Percentiles rank a stretch among this genome's conserved stretches.
phyloP scores from a whole-genome alignment of 2,888 invertebrate genomes.

The Hypselothyrea guttata region DNA sequence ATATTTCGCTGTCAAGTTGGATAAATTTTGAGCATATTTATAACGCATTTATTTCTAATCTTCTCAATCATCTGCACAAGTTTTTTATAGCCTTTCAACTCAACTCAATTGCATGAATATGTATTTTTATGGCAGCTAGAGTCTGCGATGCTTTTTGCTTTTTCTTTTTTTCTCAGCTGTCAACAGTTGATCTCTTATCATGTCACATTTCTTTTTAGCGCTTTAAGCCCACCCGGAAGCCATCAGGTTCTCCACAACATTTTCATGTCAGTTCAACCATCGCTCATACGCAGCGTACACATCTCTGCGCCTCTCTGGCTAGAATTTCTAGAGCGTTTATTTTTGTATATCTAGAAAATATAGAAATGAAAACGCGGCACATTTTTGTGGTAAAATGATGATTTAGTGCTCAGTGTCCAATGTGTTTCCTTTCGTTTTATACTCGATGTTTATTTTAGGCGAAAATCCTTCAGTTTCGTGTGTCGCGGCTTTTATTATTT shows the following conservation, averaged over 20 bases:
- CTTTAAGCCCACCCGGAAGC: constrained; percentile 63
- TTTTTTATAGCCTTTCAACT: neutral
- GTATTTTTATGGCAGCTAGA: neutral
- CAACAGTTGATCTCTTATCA: constrained; percentile 21
- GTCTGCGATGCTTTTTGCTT: neutral
- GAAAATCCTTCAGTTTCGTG: constrained; percentile 46
- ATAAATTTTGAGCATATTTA: neutral
- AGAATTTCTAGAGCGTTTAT: constrained; percentile 9
- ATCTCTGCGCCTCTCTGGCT: constrained; percentile 19
- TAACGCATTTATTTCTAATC: neutral
- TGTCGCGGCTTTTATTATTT: constrained; percentile 14
- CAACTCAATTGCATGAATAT: no score
- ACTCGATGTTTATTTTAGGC: neutral
- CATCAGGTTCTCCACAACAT: constrained; percentile 38
- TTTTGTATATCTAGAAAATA: constrained; percentile 18
- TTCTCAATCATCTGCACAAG: neutral
- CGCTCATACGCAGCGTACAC: constrained; percentile 41
- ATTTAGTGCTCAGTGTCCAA: constrained; percentile 39
- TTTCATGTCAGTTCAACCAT: constrained; percentile 52
- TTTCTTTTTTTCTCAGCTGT: constrained; percentile 1
- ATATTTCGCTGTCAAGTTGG: neutral
- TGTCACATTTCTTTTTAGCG: constrained; percentile 5
- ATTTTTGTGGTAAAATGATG: constrained; percentile 31
- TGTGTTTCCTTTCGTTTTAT: constrained; percentile 8
- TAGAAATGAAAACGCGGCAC: neutral